A percentile compares a stretch with the other conserved stretches of the same genome.
phyloP scores from a whole-genome alignment of 2,888 invertebrate species.

The Drosophila greeni region DNA sequence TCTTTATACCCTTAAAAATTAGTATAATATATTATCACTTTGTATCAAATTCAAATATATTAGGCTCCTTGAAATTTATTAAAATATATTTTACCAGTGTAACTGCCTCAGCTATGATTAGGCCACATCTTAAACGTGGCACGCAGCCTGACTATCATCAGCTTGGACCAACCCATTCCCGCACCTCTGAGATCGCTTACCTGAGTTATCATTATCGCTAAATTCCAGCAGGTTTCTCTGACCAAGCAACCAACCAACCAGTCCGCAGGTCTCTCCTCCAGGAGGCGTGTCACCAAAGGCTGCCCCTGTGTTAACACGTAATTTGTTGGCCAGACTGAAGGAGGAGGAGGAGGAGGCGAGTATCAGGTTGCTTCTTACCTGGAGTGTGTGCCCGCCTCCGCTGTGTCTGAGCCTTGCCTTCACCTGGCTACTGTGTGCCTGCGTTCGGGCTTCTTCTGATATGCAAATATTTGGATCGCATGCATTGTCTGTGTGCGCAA shows the following conservation, averaged over 20 bases:
- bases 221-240: slow-evolving; percentile 47
- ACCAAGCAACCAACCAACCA: slow-evolving; percentile 9
- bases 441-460: slow-evolving; percentile 36
- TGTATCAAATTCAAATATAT: not conserved
- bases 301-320: slow-evolving; percentile 68
- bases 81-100: slow-evolving; percentile 2
- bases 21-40: not conserved
- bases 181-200: slow-evolving; percentile 25
- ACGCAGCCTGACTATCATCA: slow-evolving; percentile 25
- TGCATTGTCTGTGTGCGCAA: slow-evolving; percentile 40
- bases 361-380: slow-evolving; percentile 50
- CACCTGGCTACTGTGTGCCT: slow-evolving; percentile 50
- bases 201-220: slow-evolving; percentile 64
- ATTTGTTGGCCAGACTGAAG: slow-evolving; percentile 57
- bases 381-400: slow-evolving; percentile 15
- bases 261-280: slow-evolving; percentile 10
- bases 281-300: slow-evolving; percentile 60
- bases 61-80: not conserved
- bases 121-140: slow-evolving; percentile 4
- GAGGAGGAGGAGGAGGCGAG: slow-evolving; percentile 1
- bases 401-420: slow-evolving; percentile 1
- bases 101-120: slow-evolving; percentile 21
- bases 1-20: not conserved
- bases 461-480: slow-evolving; percentile 65
- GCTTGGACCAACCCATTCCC: slow-evolving; percentile 3